Evolutionary conservation across 2,797 vertebrate species (phyloP).

Genomic region (Cyclura pinguis): DNA sequence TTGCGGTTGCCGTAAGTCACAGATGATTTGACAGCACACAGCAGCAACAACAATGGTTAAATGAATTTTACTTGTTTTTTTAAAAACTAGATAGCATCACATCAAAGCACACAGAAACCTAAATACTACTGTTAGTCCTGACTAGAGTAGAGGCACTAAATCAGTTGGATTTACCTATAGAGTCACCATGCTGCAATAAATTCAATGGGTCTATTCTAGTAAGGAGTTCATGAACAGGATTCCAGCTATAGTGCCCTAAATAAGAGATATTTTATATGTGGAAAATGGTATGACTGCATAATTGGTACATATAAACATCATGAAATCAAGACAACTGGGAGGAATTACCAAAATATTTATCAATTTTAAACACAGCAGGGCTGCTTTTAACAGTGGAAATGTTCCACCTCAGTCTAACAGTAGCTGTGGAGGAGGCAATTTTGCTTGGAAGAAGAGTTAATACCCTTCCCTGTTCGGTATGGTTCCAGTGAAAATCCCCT

Average conservation of each 20-base stretch:
- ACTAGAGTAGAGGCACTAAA: too few species aligned
- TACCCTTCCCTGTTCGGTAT: neutral
- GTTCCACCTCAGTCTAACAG: neutral
- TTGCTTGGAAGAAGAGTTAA: neutral
- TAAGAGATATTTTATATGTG: neutral
- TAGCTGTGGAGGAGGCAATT: neutral
- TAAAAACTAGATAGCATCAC: too few species aligned
- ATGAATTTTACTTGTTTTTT: neutral
- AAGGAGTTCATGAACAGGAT: too few species aligned
- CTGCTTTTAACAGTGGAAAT: neutral
- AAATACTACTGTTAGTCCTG: too few species aligned
- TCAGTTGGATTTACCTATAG: too few species aligned
- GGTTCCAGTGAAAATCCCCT: neutral
- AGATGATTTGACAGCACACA: too few species aligned
- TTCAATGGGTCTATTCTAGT: too few species aligned
- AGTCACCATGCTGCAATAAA: too few species aligned
- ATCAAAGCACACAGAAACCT: too few species aligned
- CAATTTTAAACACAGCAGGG: constrained; percentile 5
- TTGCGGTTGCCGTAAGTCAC: too few species aligned
- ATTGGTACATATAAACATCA: neutral
- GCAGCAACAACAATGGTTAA: neutral
- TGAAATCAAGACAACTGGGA: constrained; percentile 5
- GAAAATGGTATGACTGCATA: neutral
- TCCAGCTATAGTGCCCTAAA: neutral
- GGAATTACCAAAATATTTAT: neutral